phyloP scores from a whole-genome alignment of 2,113 vertebrate genomes.

The Engraulis encrasicolus region DNA sequence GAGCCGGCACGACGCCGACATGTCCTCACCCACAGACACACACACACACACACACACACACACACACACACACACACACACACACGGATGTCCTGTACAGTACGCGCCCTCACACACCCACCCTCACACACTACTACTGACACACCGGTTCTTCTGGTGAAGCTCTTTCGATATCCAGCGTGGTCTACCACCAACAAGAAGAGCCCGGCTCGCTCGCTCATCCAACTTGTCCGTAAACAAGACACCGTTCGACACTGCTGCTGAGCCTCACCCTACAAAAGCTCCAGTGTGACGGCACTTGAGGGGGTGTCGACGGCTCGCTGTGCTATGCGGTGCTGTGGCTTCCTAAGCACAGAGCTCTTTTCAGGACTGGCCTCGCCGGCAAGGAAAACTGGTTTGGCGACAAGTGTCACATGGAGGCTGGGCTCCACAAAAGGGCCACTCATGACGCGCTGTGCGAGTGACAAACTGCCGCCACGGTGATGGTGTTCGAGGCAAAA shows the following conservation, averaged over 20 bases:
- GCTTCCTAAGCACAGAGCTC: constrained; percentile 56
- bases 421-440: constrained; percentile 36
- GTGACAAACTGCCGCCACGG: constrained; percentile 1
- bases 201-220: neutral
- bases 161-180: neutral
- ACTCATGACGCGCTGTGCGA: constrained; percentile 28
- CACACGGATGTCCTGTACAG: too few relatives aligned
- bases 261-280: neutral
- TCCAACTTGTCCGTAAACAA: neutral
- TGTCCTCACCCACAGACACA: constrained; percentile 36
- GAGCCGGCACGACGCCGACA: constrained; percentile 52
- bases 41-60: constrained; percentile 12
- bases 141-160: neutral
- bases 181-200: neutral
- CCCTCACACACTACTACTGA: constrained; percentile 29
- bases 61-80: constrained; percentile 31
- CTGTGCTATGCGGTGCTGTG: too few relatives aligned
- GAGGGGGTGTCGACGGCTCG: constrained; percentile 39
- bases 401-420: constrained; percentile 40
- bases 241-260: neutral
- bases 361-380: constrained; percentile 61
- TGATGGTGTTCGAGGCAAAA: too few relatives aligned
- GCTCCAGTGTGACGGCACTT: constrained; percentile 41
- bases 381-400: constrained; percentile 70
- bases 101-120: constrained; percentile 31